phyloP scores from a whole-genome alignment of 2,888 invertebrate species.

The Clanis bilineata region DNA sequence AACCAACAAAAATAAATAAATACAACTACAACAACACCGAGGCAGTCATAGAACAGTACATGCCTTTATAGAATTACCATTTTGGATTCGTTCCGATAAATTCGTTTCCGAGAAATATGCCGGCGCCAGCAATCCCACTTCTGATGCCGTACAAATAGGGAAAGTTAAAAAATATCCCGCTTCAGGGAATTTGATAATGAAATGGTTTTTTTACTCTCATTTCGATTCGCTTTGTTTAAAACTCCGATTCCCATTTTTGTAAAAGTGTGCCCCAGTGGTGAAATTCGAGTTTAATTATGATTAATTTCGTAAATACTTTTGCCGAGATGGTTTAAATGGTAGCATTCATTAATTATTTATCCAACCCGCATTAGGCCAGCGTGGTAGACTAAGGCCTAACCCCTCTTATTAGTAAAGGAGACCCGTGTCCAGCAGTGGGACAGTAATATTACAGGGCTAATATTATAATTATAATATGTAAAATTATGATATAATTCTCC shows the following conservation, averaged over 20 bases:
- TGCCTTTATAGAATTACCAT: slow-evolving; percentile 1
- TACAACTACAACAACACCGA: no score
- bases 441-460: no score
- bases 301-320: no score
- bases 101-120: slow-evolving; percentile 16
- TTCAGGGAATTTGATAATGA: slow-evolving; percentile 1
- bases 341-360: no score
- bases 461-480: no score
- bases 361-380: no score
- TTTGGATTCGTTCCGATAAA: slow-evolving; percentile 13
- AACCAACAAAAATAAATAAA: no score
- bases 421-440: no score
- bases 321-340: no score
- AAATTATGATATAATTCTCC: no score
- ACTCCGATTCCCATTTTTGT: not conserved
- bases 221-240: not conserved
- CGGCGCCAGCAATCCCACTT: not conserved
- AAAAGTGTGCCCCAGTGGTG: not conserved
- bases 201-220: not conserved
- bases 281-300: not conserved
- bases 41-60: not conserved
- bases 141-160: not conserved
- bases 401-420: no score
- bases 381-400: no score
- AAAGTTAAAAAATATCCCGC: slow-evolving; percentile 1